Evolutionary conservation across 2,113 vertebrate species (phyloP), one percentile per base, ranked within the genome.

Genomic region (Phocoena phocoena): DNA sequence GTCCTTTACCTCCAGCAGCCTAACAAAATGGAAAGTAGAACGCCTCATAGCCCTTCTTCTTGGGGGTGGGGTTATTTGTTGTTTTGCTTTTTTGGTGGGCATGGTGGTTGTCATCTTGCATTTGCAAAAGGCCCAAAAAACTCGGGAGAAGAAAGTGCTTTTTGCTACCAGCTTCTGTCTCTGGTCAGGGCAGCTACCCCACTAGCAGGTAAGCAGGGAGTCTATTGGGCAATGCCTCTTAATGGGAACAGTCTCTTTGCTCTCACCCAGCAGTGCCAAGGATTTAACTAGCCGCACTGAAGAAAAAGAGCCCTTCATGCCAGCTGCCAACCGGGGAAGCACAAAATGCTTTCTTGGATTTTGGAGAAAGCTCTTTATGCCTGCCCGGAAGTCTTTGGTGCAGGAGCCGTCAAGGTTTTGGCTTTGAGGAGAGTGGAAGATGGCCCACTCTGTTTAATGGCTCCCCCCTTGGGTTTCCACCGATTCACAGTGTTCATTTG

Each of bases 1-100:
- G 97, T 92, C 95, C 97, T 98, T 94, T 95, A 94, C 97, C 96
- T 92, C 94, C 82, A 84, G 44, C 83, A 81, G 44, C 93, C 41
- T 55, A 33, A 73, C 50, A 53, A 47, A 63, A 71, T 47, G 76
- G 90, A 81, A 87, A 85, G 62, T 10, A n/a, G 84, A 85, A 68
- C 5, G 1, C 26, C 68, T 93, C 83, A 9, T 63, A 60, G 96
- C 1, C 71, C 71, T 90, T 89, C 95, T 79, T 85, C 93, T 62
- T 97, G 90, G 90, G 89, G 79, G 89, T 95, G 62, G 79, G 71
- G 33, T 70, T 60, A 25, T 86, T 58, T 88, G 68, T 63, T 96
- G n/a, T 91, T 95, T 41, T 6, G 15, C 44, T 67, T 31, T 44
- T 70, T 68, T 67, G 73, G 87, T 62, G 36, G 47, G 73, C 62